Evolutionary conservation across 1,140 invertebrate species (phyloP).

Genomic region (Eurosta solidaginis): DNA sequence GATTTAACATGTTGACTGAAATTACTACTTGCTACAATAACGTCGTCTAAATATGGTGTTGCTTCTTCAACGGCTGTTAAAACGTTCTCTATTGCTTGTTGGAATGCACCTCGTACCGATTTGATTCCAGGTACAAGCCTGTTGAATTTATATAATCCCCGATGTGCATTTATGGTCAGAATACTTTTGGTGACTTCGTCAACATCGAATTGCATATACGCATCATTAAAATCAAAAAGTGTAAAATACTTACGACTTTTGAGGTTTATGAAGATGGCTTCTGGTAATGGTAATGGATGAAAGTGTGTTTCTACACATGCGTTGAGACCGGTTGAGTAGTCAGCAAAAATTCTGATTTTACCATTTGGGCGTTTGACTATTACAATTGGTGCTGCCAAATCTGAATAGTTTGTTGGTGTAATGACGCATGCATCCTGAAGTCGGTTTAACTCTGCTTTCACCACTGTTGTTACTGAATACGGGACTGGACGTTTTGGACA

Average conservation of each 20-base stretch:
- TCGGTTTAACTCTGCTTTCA: background rate
- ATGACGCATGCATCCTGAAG: background rate
- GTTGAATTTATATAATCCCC: background rate
- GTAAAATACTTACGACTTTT: background rate
- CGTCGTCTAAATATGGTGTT: background rate
- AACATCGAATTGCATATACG: background rate
- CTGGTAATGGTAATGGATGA: background rate
- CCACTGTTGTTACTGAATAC: background rate
- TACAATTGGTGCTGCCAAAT: background rate
- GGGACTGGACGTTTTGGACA: background rate
- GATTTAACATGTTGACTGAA: conserved; percentile 48
- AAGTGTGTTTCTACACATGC: background rate
- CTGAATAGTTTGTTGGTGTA: background rate
- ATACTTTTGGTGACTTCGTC: background rate
- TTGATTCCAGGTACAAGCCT: background rate
- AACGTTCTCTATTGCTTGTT: background rate
- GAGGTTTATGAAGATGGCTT: no score
- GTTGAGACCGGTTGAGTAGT: background rate
- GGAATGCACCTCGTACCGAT: conserved; percentile 3
- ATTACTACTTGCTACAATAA: background rate
- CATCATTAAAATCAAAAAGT: background rate
- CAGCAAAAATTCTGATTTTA: background rate
- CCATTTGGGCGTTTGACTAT: background rate
- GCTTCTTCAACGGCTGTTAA: background rate
- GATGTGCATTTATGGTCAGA: background rate